These are phyloP conservation scores for Actenoides lindsayi DNA, from an alignment of 2,113 vertebrate genomes.

Conservation along the genomic window DNA sequence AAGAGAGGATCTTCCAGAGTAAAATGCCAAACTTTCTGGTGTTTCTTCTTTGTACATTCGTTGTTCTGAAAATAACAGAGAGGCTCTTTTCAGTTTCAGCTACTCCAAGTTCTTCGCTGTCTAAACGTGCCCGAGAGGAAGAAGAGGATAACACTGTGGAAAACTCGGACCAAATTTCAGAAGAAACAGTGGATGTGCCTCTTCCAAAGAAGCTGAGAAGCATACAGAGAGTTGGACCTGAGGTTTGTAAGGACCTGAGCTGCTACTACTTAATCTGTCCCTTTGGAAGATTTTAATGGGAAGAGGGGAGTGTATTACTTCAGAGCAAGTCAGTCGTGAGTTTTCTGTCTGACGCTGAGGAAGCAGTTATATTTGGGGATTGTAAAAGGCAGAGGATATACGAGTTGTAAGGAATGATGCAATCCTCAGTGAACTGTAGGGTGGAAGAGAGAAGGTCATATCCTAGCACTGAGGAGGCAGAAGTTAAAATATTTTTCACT, in stretches of 20 bases:
- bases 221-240: constrained; percentile 87
- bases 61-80: constrained; percentile 1
- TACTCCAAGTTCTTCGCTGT: constrained; percentile 86
- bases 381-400: not conserved
- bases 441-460: not conserved
- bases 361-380: not conserved
- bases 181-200: constrained; percentile 87
- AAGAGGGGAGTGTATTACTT: not conserved
- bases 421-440: not conserved
- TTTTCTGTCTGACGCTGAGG: not conserved
- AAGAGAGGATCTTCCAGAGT: not conserved
- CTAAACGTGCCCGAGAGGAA: constrained; percentile 92
- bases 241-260: constrained; percentile 74
- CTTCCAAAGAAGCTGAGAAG: constrained; percentile 90
- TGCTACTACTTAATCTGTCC: not conserved
- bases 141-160: constrained; percentile 87
- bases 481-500: not conserved
- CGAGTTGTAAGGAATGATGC: not conserved
- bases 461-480: not conserved
- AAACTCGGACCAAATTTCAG: constrained; percentile 81
- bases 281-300: not conserved
- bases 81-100: constrained; percentile 84
- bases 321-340: not conserved
- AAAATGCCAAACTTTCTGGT: not conserved
- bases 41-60: not conserved